Evolutionary conservation across 2,113 vertebrate genomes (phyloP).

Genomic region (Phrynosoma platyrhinos): DNA sequence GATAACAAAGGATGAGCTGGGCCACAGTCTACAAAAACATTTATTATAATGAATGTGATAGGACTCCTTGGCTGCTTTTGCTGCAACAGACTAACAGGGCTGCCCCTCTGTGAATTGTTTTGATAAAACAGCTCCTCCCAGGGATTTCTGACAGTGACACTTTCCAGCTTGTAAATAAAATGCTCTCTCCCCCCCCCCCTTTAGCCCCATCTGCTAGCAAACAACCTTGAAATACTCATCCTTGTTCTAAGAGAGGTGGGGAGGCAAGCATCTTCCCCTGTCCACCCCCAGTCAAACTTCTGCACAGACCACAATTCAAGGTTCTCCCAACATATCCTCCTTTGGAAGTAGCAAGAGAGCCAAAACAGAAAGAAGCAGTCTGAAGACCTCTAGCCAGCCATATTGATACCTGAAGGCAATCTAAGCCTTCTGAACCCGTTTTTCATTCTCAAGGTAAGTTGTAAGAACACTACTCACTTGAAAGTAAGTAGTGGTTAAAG

Average conservation of each 20-base stretch:
- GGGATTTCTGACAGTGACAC: slow-evolving; percentile 1
- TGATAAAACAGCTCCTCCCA: slow-evolving; percentile 28
- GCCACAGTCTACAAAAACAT: too few species aligned
- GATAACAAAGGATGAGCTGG: too few species aligned
- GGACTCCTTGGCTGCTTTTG: too few species aligned
- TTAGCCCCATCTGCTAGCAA: not conserved
- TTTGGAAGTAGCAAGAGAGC: not conserved
- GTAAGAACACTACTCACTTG: too few species aligned
- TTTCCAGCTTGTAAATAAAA: not conserved
- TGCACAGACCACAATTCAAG: slow-evolving; percentile 52
- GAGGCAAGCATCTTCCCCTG: not conserved
- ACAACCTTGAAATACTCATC: slow-evolving; percentile 19
- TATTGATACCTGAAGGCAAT: not conserved
- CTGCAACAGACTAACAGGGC: too few species aligned
- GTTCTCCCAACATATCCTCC: slow-evolving; percentile 16
- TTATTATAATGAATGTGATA: too few species aligned
- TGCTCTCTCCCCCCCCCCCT: slow-evolving; percentile 18
- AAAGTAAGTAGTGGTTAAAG: too few species aligned
- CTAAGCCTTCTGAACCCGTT: not conserved
- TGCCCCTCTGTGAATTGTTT: too few species aligned
- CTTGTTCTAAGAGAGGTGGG: slow-evolving; percentile 29
- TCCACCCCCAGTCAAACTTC: slow-evolving; percentile 50
- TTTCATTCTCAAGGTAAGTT: too few species aligned
- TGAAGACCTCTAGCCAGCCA: not conserved
- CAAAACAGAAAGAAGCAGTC: not conserved